phyloP scores from a whole-genome alignment of 2,113 vertebrate species.

The Clarias macrocephalus region DNA sequence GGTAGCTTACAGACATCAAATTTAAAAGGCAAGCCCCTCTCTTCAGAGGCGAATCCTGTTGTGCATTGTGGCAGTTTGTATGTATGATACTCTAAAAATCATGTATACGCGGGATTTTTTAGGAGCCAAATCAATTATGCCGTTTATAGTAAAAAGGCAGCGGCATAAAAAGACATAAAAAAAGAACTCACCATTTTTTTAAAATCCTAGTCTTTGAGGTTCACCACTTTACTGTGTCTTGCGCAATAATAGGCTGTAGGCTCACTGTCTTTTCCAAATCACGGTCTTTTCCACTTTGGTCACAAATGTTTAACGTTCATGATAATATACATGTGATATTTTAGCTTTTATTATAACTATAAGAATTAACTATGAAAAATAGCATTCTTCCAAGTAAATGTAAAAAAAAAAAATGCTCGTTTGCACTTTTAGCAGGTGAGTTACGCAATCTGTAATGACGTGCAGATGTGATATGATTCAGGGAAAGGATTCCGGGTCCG shows the following conservation, averaged over 20 bases:
- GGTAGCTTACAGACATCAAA: constrained; percentile 58
- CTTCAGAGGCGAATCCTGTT: constrained; percentile 77
- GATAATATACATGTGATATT: neutral
- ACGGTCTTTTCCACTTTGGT: neutral
- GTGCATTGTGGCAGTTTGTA: constrained; percentile 73
- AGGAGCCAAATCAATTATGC: constrained; percentile 46
- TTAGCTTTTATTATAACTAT: neutral
- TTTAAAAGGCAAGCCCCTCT: constrained; percentile 62
- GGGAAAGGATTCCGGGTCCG: neutral
- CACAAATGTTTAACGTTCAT: neutral
- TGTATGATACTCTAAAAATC: constrained; percentile 67
- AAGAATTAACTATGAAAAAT: neutral
- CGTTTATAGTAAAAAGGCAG: constrained; percentile 19
- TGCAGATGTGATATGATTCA: neutral
- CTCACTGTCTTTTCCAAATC: neutral
- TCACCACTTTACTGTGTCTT: neutral
- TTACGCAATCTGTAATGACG: neutral
- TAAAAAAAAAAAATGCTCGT: neutral
- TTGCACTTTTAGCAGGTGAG: neutral
- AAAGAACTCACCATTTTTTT: neutral
- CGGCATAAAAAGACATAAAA: neutral
- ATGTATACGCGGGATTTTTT: constrained; percentile 64
- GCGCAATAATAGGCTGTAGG: neutral
- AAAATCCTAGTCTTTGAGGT: neutral
- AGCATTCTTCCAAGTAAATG: neutral